phyloP scores from a whole-genome alignment of 37 sponge, comb jelly and placozoan species.

The Hormiphora californensis region DNA sequence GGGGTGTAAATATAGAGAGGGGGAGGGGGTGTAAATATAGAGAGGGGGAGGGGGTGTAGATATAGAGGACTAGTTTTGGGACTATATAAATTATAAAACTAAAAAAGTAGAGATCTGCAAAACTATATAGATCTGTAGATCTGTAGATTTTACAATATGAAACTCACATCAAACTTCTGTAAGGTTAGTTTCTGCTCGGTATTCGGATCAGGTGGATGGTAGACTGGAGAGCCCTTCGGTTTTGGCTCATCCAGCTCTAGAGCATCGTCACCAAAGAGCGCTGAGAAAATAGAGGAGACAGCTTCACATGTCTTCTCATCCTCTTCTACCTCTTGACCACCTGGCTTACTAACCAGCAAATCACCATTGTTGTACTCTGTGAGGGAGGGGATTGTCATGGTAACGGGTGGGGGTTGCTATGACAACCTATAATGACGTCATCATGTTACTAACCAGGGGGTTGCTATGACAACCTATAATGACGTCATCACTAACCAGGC shows the following conservation, averaged over 20 bases:
- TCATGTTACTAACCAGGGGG: too few relatives aligned
- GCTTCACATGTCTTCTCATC: slow-evolving; percentile 44
- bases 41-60: too few relatives aligned
- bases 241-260: background rate
- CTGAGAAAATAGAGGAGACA: slow-evolving; percentile 20
- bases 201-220: slow-evolving; percentile 50
- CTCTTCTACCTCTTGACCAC: slow-evolving; percentile 8
- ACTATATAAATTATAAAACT: too few relatives aligned
- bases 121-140: too few relatives aligned
- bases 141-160: too few relatives aligned
- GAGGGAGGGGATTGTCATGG: slow-evolving; percentile 4
- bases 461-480: too few relatives aligned
- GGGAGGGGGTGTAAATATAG: too few relatives aligned
- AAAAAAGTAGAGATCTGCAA: too few relatives aligned
- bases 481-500: too few relatives aligned
- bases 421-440: too few relatives aligned
- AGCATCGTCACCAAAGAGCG: slow-evolving; percentile 13
- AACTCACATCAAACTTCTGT: slow-evolving; percentile 2
- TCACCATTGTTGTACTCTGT: slow-evolving; percentile 51
- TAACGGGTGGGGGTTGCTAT: background rate
- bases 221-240: slow-evolving; percentile 29
- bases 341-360: slow-evolving; percentile 36
- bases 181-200: slow-evolving; percentile 41
- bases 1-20: too few relatives aligned
- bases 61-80: too few relatives aligned